Percentiles rank a stretch among this genome's conserved stretches.
phyloP scores from a whole-genome alignment of 2,888 invertebrate genomes.

The Tupiocoris notatus region DNA sequence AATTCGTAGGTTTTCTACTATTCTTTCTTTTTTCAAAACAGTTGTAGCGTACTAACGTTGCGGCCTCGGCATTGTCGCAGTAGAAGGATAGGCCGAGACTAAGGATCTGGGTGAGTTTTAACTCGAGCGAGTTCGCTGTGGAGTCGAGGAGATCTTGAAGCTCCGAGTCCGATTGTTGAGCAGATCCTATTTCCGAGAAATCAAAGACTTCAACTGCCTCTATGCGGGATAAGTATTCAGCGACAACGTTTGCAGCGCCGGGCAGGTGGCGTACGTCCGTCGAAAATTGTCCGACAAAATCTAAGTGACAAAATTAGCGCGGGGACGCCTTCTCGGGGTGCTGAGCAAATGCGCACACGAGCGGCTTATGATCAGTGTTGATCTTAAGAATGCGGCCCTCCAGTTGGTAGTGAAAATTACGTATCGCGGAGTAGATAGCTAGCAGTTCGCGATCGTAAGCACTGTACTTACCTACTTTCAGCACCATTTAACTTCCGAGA shows the following conservation, averaged over 20 bases:
- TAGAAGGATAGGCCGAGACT: too few species aligned
- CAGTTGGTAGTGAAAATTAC: constrained; percentile 8
- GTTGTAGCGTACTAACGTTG: too few species aligned
- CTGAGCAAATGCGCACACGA: constrained; percentile 33
- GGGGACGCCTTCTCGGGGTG: constrained; percentile 52
- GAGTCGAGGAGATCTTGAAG: background rate
- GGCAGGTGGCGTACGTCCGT: constrained; percentile 52
- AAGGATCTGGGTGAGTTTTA: too few species aligned
- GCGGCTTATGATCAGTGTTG: constrained; percentile 33
- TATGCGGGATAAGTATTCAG: constrained; percentile 52
- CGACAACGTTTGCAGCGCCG: constrained; percentile 52
- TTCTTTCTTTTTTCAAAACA: too few species aligned
- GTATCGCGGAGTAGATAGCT: background rate
- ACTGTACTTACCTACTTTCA: too few species aligned
- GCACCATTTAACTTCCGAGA: constrained; percentile 16
- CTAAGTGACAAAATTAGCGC: constrained; percentile 52
- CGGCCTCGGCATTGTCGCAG: too few species aligned
- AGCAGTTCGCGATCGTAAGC: too few species aligned
- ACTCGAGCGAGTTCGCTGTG: too few species aligned
- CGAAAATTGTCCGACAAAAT: constrained; percentile 52
- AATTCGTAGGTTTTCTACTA: too few species aligned
- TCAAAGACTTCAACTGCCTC: background rate
- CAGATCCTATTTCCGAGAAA: background rate
- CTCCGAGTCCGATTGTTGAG: background rate
- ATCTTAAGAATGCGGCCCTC: constrained; percentile 4